Evolutionary conservation across 2,888 invertebrate species (phyloP).

Genomic region (Marronus borbonicus): DNA sequence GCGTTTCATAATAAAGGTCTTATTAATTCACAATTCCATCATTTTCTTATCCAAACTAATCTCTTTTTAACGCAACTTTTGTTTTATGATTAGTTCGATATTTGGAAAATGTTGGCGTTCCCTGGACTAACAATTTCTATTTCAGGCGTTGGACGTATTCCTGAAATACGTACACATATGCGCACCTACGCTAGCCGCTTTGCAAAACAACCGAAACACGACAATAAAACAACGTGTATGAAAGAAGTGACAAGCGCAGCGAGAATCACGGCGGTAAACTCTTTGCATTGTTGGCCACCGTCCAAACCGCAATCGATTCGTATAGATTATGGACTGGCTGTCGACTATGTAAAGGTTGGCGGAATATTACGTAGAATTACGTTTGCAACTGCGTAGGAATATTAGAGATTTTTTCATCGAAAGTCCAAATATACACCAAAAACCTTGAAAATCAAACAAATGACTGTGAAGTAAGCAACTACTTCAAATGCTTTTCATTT

Average conservation of each 20-base stretch:
- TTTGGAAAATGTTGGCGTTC: conserved; percentile 23
- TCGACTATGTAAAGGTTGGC: not conserved
- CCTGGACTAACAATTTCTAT: conserved; percentile 34
- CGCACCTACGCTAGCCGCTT: conserved; percentile 27
- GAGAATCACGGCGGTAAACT: conserved; percentile 6
- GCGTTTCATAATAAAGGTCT: too few species aligned
- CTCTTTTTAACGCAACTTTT: too few species aligned
- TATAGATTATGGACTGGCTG: conserved; percentile 2
- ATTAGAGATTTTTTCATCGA: too few species aligned
- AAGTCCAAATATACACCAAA: too few species aligned
- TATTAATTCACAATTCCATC: too few species aligned
- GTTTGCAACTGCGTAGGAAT: not conserved
- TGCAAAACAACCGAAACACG: conserved; percentile 30
- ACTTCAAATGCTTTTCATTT: too few species aligned
- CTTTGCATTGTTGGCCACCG: not conserved
- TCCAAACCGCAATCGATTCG: conserved; percentile 12
- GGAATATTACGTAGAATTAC: conserved; percentile 21
- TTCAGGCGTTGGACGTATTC: conserved; percentile 25
- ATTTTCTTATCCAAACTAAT: too few species aligned
- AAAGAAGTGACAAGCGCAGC: conserved; percentile 26
- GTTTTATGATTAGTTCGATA: too few species aligned
- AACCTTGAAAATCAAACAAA: too few species aligned
- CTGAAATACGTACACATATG: conserved; percentile 34
- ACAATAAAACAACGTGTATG: conserved; percentile 27
- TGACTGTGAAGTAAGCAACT: too few species aligned